Evolutionary conservation across 2,797 vertebrate species (phyloP), one percentile per base, ranked within the genome.

Genomic region (Threskiornis aethiopicus): DNA sequence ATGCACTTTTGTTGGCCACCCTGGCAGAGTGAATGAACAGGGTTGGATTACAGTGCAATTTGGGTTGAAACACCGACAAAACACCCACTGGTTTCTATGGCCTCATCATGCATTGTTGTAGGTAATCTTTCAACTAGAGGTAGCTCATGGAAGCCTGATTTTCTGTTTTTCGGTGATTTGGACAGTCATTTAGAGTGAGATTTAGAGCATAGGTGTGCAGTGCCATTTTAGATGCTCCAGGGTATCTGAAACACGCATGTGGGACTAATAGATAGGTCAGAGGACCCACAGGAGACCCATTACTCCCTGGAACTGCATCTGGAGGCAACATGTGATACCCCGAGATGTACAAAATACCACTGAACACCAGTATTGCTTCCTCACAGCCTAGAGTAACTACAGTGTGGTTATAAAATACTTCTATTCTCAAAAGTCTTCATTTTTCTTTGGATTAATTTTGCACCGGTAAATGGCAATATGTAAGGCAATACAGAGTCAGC

Each of bases 361-460:
- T 31, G 62, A 79, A 58, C 46, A 58, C 25, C 16, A 26, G 28
- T 8, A 42, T 25, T 78, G 3, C 61, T 49, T 57, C 19, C 19
- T 57, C 29, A 5, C 41, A 67, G 58, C 46, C 37, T 0, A 44
- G 19, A 79, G 11, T 59, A 91, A 28, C 46, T 46, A 16, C 3
- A 44, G 10, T 20, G 8, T 39, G 11, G 9, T 69, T 65, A 66
- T 70, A 82, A 90, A 82, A 79, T 71, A 82, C 79, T 91, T 87
- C 9, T 87, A 7, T 47, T 70, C 31, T 83, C 54, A 90, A 80
- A 87, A 35, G 17, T 11, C 16, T 79, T 70, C 21, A 75, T 93
- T 92, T 93, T 86, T 80, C 79, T 89, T 80, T 66, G 29, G 75
- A 31, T 72, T 85, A 71, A 71, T 89, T 96, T 79, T 85, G 19